Conservation (phyloP, 2,113 vertebrate genomes). For the Calidris pugnax region DNA sequence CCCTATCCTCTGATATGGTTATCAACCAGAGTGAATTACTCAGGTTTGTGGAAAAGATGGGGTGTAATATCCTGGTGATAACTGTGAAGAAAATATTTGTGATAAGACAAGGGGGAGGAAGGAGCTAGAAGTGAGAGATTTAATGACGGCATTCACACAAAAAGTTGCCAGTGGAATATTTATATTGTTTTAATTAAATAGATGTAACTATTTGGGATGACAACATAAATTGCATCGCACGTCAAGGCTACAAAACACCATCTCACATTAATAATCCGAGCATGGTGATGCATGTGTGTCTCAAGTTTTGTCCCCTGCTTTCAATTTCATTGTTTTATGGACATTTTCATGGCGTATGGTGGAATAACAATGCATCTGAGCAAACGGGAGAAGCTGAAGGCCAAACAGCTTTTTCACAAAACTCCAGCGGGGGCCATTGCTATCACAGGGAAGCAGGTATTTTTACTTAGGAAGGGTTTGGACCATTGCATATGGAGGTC, state of each 20-base stretch:
- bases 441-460: not conserved
- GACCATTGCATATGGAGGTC: not conserved
- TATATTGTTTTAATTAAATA: not conserved
- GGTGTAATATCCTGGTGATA: not conserved
- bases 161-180: not conserved
- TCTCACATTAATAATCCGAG: not conserved
- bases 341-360: rapidly evolving
- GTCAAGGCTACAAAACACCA: not conserved
- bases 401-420: not conserved
- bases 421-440: not conserved
- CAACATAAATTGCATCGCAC: not conserved
- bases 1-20: not conserved
- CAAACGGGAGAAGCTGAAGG: not conserved
- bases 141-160: not conserved
- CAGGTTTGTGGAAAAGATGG: not conserved
- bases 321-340: not conserved
- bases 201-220: not conserved
- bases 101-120: not conserved
- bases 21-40: not conserved
- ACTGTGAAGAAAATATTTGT: conserved; percentile 22
- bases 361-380: not conserved
- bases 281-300: not conserved
- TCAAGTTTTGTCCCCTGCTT: not conserved
- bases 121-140: not conserved
- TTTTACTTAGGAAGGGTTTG: not conserved